A percentile compares a stretch with the other conserved stretches of the same genome.
Evolutionary conservation across 2,113 vertebrate genomes (phyloP).

Genomic region (Paramisgurnus dabryanus): DNA sequence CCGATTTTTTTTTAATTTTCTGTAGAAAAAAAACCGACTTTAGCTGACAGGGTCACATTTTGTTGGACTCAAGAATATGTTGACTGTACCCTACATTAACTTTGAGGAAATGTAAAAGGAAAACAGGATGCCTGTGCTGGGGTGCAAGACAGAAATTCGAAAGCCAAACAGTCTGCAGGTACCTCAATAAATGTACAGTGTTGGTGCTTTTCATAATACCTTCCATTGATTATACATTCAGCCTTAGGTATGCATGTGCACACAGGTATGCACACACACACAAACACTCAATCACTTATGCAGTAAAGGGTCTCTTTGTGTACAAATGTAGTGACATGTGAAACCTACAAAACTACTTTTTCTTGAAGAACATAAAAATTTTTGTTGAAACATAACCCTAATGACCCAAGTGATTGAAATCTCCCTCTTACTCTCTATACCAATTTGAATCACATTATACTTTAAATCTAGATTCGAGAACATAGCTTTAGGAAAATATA

Average conservation of each 20-base stretch:
- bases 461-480: neutral
- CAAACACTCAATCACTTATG: neutral
- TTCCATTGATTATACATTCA: constrained; percentile 53
- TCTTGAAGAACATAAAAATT: neutral
- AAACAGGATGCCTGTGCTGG: neutral
- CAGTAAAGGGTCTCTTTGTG: constrained; percentile 46
- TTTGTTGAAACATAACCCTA: neutral
- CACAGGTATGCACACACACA: neutral
- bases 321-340: constrained; percentile 29
- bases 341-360: constrained; percentile 24
- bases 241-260: constrained; percentile 38
- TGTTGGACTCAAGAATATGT: neutral
- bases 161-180: constrained; percentile 15
- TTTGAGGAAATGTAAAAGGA: too few species aligned
- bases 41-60: too few species aligned
- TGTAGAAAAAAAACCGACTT: neutral
- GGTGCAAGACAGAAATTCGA: neutral
- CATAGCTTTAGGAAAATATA: neutral
- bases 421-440: neutral
- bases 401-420: neutral
- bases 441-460: too few species aligned
- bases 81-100: neutral
- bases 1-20: too few species aligned
- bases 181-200: constrained; percentile 49
- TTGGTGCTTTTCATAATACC: constrained; percentile 47